Evolutionary conservation across 1,140 invertebrate species (phyloP), one percentile per base, ranked within the genome.

Genomic region (Bombus balteatus): DNA sequence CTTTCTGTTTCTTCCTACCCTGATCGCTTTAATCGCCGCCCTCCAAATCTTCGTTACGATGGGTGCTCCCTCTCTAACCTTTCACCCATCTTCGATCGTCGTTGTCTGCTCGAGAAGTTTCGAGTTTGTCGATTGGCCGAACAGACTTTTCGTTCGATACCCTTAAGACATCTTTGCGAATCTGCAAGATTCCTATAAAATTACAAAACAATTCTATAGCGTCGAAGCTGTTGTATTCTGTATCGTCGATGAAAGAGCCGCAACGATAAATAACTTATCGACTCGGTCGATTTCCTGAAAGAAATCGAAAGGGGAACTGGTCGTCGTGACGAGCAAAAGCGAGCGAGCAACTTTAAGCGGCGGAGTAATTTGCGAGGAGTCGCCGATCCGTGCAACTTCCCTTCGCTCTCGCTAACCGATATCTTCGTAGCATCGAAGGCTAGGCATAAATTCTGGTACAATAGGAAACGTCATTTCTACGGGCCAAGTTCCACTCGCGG

Each of bases 21-120:
- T 28, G 57, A 72, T 59, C 39, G 22, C 71, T 77, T 83, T 88
- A 90, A 90, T 90, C 83, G 81, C 66, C 43, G 80, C 75, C 47
- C 72, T 78, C 83, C 32, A 82, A 79, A 89, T 74, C 65, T 41
- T 82, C 39, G 32, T 37, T 15, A 13, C 18, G 25, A 39, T 18
- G 71, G 53, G 9, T 18, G 37, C 62, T 59, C 47, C 53, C 57
- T 82, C 72, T 37, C 18, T 18, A 15, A 65, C 32, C n/a, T 39
- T 65, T 5, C 8, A 65, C 8, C 15, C 25, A 0, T 32, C 47
- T 47, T 13, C 18, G 1, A 39, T 2, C 3, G 3, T 5, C 9
- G 39, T 0, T 10, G 9, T n/a, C 28, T 12, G 59, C 28, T 62
- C 28, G 4, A 62, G 28, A 62, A 13, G 28, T 13, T n/a, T 62